A percentile compares a stretch with the other conserved stretches of the same genome.
These are phyloP conservation scores for Drosophila aldrichi DNA, from an alignment of 2,888 invertebrate species.

Conservation along the genomic window DNA sequence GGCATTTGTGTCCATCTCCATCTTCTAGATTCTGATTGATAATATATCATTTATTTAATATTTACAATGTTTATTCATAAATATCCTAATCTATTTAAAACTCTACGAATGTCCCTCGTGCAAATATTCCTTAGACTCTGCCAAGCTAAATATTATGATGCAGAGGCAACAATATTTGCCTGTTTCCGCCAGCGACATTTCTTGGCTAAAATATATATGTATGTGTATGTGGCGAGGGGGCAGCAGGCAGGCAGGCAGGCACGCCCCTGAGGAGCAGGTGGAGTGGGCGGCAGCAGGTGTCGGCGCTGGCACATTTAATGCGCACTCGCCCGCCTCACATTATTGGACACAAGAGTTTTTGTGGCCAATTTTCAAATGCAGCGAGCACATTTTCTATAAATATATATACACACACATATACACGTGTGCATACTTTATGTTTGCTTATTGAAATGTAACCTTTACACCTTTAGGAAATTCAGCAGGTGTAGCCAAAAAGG, in stretches of 20 bases:
- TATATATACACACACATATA: constrained; percentile 26
- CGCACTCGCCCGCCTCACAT: constrained; percentile 54
- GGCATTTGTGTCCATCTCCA: constrained; percentile 85
- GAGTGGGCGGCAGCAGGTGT: constrained; percentile 52
- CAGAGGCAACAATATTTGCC: constrained; percentile 65
- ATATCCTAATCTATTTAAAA: neutral
- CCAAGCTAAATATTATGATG: constrained; percentile 33
- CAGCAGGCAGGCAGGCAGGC: neutral
- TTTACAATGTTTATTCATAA: neutral
- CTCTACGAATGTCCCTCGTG: constrained; percentile 4
- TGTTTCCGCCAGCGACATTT: constrained; percentile 53
- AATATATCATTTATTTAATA: neutral
- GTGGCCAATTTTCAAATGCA: constrained; percentile 79
- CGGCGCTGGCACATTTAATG: constrained; percentile 60
- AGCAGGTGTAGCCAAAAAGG: constrained; percentile 36
- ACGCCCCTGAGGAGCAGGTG: constrained; percentile 50
- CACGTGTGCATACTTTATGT: constrained; percentile 41
- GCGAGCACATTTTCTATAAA: constrained; percentile 67
- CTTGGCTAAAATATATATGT: constrained; percentile 54
- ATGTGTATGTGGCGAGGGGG: constrained; percentile 30
- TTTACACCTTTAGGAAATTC: constrained; percentile 23
- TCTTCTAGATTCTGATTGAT: constrained; percentile 88
- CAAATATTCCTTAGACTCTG: constrained; percentile 13
- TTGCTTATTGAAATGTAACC: constrained; percentile 69
- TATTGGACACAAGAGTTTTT: constrained; percentile 63